These are phyloP conservation scores for Incurvaria masculella DNA, from an alignment of 2,888 invertebrate genomes.

Conservation along the genomic window DNA sequence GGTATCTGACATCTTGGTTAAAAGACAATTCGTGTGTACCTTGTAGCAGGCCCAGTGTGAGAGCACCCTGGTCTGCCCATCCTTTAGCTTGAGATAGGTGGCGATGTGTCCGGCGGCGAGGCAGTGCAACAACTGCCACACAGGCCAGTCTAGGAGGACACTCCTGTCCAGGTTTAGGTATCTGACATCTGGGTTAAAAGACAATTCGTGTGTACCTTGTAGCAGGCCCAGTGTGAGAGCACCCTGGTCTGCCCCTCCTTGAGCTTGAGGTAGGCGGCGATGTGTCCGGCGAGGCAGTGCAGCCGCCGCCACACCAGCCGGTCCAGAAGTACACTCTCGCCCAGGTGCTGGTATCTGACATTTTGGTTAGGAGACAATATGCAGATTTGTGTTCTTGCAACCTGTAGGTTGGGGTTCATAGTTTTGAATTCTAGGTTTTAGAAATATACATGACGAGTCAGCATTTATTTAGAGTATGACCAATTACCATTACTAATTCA, in stretches of 20 bases:
- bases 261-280: slow-evolving; percentile 84
- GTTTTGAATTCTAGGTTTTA: too few species aligned
- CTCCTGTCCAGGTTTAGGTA: slow-evolving; percentile 64
- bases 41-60: slow-evolving; percentile 98
- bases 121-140: slow-evolving; percentile 84
- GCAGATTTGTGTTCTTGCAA: too few species aligned
- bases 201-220: slow-evolving; percentile 82
- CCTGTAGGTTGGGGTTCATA: too few species aligned
- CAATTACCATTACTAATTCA: too few species aligned
- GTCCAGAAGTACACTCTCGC: slow-evolving; percentile 76
- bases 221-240: slow-evolving; percentile 94
- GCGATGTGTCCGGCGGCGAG: slow-evolving; percentile 90
- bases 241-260: slow-evolving; percentile 86
- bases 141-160: slow-evolving; percentile 81
- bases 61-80: slow-evolving; percentile 83
- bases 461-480: too few species aligned
- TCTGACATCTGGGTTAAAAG: too few species aligned
- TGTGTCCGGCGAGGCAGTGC: slow-evolving; percentile 87
- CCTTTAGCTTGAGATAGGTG: slow-evolving; percentile 80
- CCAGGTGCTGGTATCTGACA: slow-evolving; percentile 54
- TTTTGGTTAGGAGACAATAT: too few species aligned
- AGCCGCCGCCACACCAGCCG: slow-evolving; percentile 83
- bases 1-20: too few species aligned
- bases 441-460: too few species aligned
- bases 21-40: too few species aligned